phyloP scores from a whole-genome alignment of 2,888 invertebrate genomes.

The Ormyrus thymus region DNA sequence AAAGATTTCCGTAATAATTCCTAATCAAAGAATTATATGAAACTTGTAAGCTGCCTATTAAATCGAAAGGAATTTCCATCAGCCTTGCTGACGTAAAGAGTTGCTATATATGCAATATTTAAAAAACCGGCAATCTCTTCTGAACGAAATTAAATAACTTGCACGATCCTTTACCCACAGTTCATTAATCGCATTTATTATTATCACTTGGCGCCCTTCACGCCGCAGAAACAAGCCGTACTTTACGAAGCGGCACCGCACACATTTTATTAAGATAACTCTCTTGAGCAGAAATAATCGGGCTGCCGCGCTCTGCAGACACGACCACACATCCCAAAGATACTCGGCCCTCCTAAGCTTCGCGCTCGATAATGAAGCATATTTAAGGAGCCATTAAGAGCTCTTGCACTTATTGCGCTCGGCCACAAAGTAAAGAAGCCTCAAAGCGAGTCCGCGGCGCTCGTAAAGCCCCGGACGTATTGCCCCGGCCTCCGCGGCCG shows the following conservation, averaged over 20 bases:
- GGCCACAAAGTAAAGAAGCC: neutral
- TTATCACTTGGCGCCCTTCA: neutral
- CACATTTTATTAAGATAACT: constrained; percentile 17
- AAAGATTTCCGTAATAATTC: no score
- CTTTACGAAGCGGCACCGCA: neutral
- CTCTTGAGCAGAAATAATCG: constrained; percentile 10
- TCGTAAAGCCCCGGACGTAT: constrained; percentile 69
- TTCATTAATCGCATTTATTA: no score
- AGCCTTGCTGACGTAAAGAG: no score
- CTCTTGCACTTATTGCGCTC: constrained; percentile 35
- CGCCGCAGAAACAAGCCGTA: neutral
- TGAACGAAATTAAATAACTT: no score
- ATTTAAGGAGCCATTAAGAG: constrained; percentile 49
- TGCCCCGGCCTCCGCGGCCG: constrained; percentile 59
- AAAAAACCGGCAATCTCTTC: no score
- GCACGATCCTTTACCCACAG: no score
- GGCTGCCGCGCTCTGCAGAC: constrained; percentile 5
- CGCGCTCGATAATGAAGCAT: constrained; percentile 47
- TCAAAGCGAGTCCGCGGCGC: constrained; percentile 36
- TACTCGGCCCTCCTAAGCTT: neutral
- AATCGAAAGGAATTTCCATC: no score
- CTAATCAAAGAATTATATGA: no score
- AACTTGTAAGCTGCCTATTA: no score
- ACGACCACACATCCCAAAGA: constrained; percentile 3
- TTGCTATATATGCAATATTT: no score